A percentile compares a stretch with the other conserved stretches of the same genome.
These are phyloP conservation scores for Heteromurus nitidus DNA, from an alignment of 2,888 invertebrate species.

Conservation along the genomic window DNA sequence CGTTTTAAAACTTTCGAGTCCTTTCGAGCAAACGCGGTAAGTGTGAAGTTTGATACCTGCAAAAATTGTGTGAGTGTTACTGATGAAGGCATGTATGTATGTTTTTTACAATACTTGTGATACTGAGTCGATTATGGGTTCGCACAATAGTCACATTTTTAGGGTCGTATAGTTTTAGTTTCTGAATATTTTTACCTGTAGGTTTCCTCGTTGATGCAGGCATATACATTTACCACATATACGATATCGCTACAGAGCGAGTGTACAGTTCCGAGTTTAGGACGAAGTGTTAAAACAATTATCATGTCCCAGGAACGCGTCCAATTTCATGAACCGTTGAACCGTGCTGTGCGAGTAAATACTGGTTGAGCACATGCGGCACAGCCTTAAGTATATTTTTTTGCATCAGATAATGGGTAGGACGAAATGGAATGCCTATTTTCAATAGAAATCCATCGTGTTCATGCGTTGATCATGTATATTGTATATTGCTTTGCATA, in stretches of 20 bases:
- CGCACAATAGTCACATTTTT: neutral
- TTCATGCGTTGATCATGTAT: neutral
- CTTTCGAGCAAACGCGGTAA: too few relatives aligned
- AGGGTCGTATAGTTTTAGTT: neutral
- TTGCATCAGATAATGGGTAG: constrained; percentile 10
- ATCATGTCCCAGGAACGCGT: constrained; percentile 7
- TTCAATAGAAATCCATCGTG: constrained; percentile 3
- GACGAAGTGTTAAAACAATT: constrained; percentile 24
- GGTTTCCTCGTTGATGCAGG: too few relatives aligned
- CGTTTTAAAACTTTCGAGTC: too few relatives aligned
- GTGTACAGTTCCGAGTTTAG: too few relatives aligned
- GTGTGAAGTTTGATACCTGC: too few relatives aligned
- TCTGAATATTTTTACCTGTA: too few relatives aligned
- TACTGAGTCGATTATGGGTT: too few relatives aligned
- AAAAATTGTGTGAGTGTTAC: too few relatives aligned
- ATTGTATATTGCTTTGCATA: neutral
- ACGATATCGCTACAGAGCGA: neutral
- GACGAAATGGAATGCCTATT: constrained; percentile 27
- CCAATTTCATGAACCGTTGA: constrained; percentile 32
- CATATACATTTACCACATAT: too few relatives aligned
- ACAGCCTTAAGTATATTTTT: neutral
- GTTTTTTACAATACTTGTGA: neutral
- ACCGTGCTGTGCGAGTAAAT: constrained; percentile 1
- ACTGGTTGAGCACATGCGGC: constrained; percentile 4
- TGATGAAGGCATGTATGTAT: too few relatives aligned